Conservation (phyloP, 64 coral and sea anemone genomes). For the Montipora capricornis region DNA sequence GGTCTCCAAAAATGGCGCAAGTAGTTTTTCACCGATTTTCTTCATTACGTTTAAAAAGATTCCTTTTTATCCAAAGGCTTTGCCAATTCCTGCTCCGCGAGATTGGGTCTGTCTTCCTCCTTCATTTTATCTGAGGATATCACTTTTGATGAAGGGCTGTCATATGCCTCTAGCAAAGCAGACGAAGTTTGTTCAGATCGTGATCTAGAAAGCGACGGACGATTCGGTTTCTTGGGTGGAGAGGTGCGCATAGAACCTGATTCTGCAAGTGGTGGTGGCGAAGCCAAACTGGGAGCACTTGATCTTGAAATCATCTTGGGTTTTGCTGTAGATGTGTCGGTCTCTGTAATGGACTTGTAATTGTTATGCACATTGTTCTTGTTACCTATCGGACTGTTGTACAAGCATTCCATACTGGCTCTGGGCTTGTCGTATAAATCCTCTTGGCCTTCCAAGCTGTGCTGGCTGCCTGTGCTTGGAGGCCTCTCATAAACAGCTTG, state of each 20-base stretch:
- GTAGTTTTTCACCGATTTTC: constrained; percentile 66
- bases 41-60: constrained; percentile 87
- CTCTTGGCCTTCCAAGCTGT: background rate
- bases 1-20: constrained; percentile 65
- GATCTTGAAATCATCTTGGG: background rate
- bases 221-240: constrained; percentile 17
- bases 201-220: constrained; percentile 20
- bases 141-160: constrained; percentile 2
- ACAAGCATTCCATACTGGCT: constrained; percentile 20
- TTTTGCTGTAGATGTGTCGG: background rate
- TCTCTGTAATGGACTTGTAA: background rate
- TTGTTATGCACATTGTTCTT: background rate
- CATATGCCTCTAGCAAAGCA: background rate
- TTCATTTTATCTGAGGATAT: background rate
- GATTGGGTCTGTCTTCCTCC: background rate
- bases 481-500: constrained; percentile 10
- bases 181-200: background rate
- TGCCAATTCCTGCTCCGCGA: background rate
- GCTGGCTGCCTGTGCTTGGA: constrained; percentile 1
- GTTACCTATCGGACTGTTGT: constrained; percentile 25
- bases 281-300: constrained; percentile 3
- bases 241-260: background rate
- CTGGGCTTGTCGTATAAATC: constrained; percentile 34
- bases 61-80: constrained; percentile 69
- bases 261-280: background rate